These are phyloP conservation scores for Pycnomerus fuliginosus DNA, from an alignment of 2,888 invertebrate species.

Conservation along the genomic window DNA sequence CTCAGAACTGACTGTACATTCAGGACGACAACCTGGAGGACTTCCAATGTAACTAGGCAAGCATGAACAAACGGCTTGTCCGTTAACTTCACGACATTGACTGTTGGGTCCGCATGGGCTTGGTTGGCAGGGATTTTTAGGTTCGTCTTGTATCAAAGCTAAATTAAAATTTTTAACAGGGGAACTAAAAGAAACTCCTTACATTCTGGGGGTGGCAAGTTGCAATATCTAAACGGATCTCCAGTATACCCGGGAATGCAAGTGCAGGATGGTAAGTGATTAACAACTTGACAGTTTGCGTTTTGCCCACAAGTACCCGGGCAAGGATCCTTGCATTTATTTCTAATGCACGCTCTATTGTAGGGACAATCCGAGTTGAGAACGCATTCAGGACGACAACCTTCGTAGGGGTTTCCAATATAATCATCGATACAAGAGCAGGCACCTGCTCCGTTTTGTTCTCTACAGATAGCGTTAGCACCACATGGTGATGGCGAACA, in stretches of 20 bases:
- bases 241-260: constrained; percentile 73
- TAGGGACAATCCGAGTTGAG: constrained; percentile 71
- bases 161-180: not conserved
- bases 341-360: constrained; percentile 67
- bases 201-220: constrained; percentile 36
- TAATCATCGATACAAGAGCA: constrained; percentile 72
- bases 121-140: constrained; percentile 50
- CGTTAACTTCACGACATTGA: constrained; percentile 68
- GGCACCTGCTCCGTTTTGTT: constrained; percentile 64
- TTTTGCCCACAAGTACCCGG: constrained; percentile 75
- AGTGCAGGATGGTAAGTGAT: constrained; percentile 68
- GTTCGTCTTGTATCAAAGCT: constrained; percentile 48
- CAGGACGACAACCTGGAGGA: constrained; percentile 76
- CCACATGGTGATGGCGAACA: constrained; percentile 79
- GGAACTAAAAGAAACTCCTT: constrained; percentile 53
- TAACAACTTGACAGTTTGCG: constrained; percentile 73
- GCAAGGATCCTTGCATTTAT: constrained; percentile 77
- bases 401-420: constrained; percentile 76
- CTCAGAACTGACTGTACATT: constrained; percentile 72
- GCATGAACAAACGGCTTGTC: constrained; percentile 75
- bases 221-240: constrained; percentile 42
- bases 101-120: constrained; percentile 78
- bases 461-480: constrained; percentile 70
- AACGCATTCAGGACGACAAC: constrained; percentile 73
- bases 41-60: constrained; percentile 69